A percentile compares a stretch with the other conserved stretches of the same genome.
Conservation (phyloP, 2,888 invertebrate genomes). For the Zaprionus lineosus region DNA sequence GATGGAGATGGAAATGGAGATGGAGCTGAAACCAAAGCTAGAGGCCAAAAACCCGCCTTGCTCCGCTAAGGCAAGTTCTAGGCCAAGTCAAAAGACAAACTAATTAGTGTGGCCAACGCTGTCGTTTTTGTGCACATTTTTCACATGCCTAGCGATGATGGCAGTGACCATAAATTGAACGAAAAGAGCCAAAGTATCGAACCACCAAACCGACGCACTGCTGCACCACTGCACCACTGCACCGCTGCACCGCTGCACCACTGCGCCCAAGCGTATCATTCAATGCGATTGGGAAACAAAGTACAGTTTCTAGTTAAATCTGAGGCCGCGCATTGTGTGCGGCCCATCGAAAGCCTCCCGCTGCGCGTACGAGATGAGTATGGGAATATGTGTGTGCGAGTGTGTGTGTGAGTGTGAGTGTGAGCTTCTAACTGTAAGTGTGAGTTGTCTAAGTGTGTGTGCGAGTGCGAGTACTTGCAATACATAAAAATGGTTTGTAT, state of each 20-base stretch:
- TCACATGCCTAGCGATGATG: slow-evolving; percentile 54
- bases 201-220: no score
- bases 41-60: no score
- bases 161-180: slow-evolving; percentile 63
- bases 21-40: no score
- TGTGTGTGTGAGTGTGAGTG: slow-evolving; percentile 14
- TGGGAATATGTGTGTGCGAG: slow-evolving; percentile 2
- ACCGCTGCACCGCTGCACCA: background rate
- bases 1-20: no score
- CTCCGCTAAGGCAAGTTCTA: slow-evolving; percentile 22
- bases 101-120: slow-evolving; percentile 66
- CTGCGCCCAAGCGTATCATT: slow-evolving; percentile 24
- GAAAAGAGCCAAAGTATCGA: no score
- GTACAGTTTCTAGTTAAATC: slow-evolving; percentile 69
- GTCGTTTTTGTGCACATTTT: slow-evolving; percentile 60
- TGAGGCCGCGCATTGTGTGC: slow-evolving; percentile 60
- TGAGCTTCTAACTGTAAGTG: no score
- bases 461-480: slow-evolving; percentile 31
- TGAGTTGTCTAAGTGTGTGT: no score
- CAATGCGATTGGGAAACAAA: slow-evolving; percentile 46
- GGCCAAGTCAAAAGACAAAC: slow-evolving; percentile 53
- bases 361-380: slow-evolving; percentile 33
- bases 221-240: slow-evolving; percentile 14
- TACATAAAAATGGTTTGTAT: slow-evolving; percentile 26
- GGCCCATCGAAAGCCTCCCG: slow-evolving; percentile 55